Evolutionary conservation across 92 coral and sea anemone genomes (phyloP), one percentile per base, ranked within the genome.

Genomic region (Scolanthus callimorphus): DNA sequence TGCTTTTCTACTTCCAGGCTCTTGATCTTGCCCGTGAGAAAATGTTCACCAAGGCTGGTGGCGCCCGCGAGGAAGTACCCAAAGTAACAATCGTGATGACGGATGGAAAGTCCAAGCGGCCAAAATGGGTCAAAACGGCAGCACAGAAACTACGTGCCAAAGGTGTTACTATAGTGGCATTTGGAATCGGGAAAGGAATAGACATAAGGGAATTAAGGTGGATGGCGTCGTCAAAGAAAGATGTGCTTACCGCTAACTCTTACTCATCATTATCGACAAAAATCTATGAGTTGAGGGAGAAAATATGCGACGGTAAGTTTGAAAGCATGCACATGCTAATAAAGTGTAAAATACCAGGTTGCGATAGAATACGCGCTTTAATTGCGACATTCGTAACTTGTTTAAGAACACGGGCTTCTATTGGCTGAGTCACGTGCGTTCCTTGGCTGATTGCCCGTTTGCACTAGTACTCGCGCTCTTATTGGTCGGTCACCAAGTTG

Each of bases 171-270:
- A 71, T 85, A 47, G 71, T 85, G n/a, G 79, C 80, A 6, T 64
- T 85, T 51, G 95, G 88, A 13, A 71, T 85, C 49, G 95, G 95
- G 20, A 59, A 81, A 15, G 77, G 83, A 43, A 67, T 81, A 1
- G 87, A 81, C 46, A 62, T 67, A 52, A 71, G 74, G 54, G 95
- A 85, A 39, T 53, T 85, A 41, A 54, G 67, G 13, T 60, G 76
- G 3, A 81, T 81, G 69, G 88, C 95, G 24, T 70, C 95, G 19
- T 50, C 77, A 19, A 41, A 57, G 21, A 64, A 76, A 2, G 69
- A 81, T 20, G 81, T 81, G 20, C 65, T 76, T 25, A 60, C 62
- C 15, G 81, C 76, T 10, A 70, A 43, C 11, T 75, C 88, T 1
- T 81, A 80, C 51, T 65, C 50, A 1, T 69, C 53, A 8, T 59